phyloP scores from a whole-genome alignment of 37 sponge, comb jelly and placozoan genomes.

The Agelas oroides region DNA sequence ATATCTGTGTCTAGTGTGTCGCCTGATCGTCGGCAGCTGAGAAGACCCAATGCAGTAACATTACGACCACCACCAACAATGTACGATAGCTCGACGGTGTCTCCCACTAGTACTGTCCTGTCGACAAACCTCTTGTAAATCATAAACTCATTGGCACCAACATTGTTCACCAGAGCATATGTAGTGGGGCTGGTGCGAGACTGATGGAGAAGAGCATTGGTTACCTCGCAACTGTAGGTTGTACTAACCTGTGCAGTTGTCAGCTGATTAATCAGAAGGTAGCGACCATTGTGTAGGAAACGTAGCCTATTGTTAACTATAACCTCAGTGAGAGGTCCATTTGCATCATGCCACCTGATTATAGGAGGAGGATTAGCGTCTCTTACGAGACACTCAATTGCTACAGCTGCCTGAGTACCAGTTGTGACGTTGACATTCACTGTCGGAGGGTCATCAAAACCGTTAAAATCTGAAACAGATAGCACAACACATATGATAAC shows the following conservation, averaged over 20 bases:
- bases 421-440: neutral
- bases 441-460: neutral
- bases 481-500: neutral
- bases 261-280: constrained; percentile 23
- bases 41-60: no score
- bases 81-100: no score
- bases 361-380: constrained; percentile 24
- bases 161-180: neutral
- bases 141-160: neutral
- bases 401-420: neutral
- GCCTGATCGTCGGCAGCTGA: no score
- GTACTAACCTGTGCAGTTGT: neutral
- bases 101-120: no score
- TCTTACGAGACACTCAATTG: constrained; percentile 32
- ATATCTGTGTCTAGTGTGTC: no score
- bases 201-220: constrained; percentile 12
- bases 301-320: neutral
- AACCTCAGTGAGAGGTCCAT: neutral
- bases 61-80: no score
- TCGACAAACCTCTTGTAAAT: constrained; percentile 32
- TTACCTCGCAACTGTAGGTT: constrained; percentile 54
- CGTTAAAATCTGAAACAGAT: constrained; percentile 52
- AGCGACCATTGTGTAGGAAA: constrained; percentile 33
- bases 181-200: neutral
- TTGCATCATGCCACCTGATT: constrained; percentile 14